Base-by-base conservation (phyloP, 2,113 vertebrate genomes). In the rabbit (Oryctolagus cuniculus) region DNA sequence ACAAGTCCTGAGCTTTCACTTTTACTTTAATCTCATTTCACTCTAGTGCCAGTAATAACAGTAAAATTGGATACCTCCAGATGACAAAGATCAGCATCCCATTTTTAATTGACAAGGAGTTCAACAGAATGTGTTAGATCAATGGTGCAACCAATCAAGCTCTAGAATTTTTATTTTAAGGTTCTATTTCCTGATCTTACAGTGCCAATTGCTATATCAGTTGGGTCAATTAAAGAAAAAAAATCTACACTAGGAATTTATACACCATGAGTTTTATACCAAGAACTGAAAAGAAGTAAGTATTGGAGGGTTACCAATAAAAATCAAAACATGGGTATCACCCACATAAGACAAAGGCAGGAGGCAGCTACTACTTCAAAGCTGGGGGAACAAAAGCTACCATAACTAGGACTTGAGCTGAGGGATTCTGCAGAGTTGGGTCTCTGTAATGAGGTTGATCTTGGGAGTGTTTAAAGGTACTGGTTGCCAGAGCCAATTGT, bases 81-180 rank as follows among this genome's bases (percentile, higher is more conserved):
- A 67, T 63, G 21, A 25, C 22, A 78, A 10, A 58, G 3, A 64
- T 55, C 17, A 44, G 9, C 55, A 34, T 64, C 85, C 55, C 1
- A 29, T 38, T 95, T 94, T 92, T 66, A 87, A 31, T 94, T 95
- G 61, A 70, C 31, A n/a, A 17, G 53, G 49, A 89, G 38, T n/a
- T 89, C 61, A 80, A 27, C 49, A 44, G 10, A 44, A 58, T 19
- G 58, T 81, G 53, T 29, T 85, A 80, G 34, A 69, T 24, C 86
- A 66, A n/a, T 83, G 51, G 15, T 12, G 66, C 86, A 58, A 83
- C 34, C 36, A 79, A 53, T 27, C 80, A 22, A 77, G 53, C 38
- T 67, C 21, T 61, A n/a, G 53, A 1, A 77, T 61, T 94, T 94
- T 66, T 70, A 87, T 73, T 80, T 51, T 80, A 53, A 64, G 34